phyloP scores from a whole-genome alignment of 2,797 vertebrate genomes.

The Ctenopoma kingsleyae region DNA sequence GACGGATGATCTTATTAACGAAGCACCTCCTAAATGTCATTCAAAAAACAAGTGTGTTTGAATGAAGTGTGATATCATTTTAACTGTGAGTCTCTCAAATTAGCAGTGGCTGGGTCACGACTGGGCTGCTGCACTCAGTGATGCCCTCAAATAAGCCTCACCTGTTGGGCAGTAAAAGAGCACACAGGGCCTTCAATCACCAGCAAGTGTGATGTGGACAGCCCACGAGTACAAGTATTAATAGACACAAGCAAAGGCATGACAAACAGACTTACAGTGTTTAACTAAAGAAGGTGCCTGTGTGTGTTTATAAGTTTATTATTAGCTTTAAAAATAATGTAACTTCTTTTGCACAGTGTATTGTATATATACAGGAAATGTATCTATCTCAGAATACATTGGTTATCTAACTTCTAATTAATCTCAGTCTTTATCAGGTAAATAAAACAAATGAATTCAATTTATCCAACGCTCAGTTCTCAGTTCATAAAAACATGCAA shows the following conservation, averaged over 20 bases:
- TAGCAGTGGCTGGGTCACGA: constrained; percentile 70
- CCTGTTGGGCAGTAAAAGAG: constrained; percentile 75
- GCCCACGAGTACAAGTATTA: constrained; percentile 51
- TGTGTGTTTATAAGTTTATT: not conserved
- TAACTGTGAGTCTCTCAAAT: constrained; percentile 76
- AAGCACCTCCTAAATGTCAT: constrained; percentile 65
- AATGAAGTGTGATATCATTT: constrained; percentile 78
- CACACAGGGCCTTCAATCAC: constrained; percentile 68
- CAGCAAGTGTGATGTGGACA: constrained; percentile 46
- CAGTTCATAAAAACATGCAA: constrained; percentile 47
- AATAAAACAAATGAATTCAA: constrained; percentile 45
- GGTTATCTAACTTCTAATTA: constrained; percentile 18
- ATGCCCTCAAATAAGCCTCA: constrained; percentile 76
- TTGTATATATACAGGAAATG: not conserved
- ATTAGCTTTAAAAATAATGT: not conserved
- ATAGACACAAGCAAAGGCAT: constrained; percentile 45
- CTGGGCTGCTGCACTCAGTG: constrained; percentile 59
- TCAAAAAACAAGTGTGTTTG: constrained; percentile 66
- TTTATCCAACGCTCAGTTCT: constrained; percentile 13
- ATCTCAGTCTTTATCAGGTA: constrained; percentile 32
- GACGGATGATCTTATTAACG: constrained; percentile 72
- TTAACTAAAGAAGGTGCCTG: constrained; percentile 8
- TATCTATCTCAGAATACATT: constrained; percentile 14
- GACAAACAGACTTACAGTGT: constrained; percentile 23
- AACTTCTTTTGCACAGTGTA: not conserved